A percentile compares a stretch with the other conserved stretches of the same genome.
phyloP scores from a whole-genome alignment of 2,113 vertebrate species.

The Apodemus sylvaticus region DNA sequence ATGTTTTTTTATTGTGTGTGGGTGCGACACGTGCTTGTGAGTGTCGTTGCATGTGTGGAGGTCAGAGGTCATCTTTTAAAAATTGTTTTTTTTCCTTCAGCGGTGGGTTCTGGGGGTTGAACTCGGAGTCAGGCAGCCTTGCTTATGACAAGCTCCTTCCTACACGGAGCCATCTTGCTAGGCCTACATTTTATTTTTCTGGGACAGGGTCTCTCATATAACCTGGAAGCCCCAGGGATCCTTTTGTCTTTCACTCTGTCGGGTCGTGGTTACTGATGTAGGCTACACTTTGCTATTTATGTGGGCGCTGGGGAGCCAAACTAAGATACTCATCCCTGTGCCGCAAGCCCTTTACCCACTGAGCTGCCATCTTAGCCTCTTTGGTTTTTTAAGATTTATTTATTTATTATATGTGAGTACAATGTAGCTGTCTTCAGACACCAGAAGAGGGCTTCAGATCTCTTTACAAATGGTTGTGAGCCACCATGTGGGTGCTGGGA shows the following conservation, averaged over 20 bases:
- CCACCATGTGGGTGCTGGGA: no score
- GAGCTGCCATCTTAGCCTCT: neutral
- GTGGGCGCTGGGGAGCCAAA: neutral
- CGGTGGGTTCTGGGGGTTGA: no score
- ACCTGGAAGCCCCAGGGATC: neutral
- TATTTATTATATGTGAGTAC: no score
- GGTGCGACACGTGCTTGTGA: neutral
- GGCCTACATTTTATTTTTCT: neutral
- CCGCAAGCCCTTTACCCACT: neutral
- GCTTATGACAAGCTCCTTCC: rapidly evolving
- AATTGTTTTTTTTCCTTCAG: no score
- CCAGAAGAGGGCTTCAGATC: no score
- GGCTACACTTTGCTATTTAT: no score
- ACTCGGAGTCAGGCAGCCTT: neutral
- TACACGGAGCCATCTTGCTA: neutral
- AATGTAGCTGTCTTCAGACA: no score
- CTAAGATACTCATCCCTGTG: no score
- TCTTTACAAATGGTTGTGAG: no score
- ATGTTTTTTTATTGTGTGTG: neutral
- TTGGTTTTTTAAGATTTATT: no score
- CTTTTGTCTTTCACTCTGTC: neutral
- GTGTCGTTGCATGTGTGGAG: neutral
- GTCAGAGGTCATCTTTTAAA: neutral
- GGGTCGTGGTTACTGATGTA: neutral
- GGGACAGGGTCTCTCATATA: neutral